phyloP scores from a whole-genome alignment of 2,113 vertebrate genomes.

The Chlorodrepanis virens region DNA sequence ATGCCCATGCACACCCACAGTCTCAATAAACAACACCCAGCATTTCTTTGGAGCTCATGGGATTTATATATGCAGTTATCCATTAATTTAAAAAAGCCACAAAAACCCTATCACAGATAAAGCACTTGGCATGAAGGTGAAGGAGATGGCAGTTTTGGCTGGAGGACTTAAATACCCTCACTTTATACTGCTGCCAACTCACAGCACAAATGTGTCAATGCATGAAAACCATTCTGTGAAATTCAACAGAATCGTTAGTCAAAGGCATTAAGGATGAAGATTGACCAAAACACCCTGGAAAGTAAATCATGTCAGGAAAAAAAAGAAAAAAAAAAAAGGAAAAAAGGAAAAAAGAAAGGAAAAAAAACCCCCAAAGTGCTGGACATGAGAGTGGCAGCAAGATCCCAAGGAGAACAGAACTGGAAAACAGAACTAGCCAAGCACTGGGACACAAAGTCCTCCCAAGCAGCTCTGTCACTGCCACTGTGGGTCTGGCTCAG shows the following conservation, averaged over 20 bases:
- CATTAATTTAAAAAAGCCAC: background rate
- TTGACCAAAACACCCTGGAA: background rate
- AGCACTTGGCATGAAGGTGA: background rate
- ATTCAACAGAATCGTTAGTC: background rate
- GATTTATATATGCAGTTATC: background rate
- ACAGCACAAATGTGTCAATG: background rate
- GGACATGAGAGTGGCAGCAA: background rate
- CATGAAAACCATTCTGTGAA: background rate
- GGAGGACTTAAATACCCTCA: background rate
- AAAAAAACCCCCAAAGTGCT: background rate
- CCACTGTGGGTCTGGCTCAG: background rate
- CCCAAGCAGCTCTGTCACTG: background rate
- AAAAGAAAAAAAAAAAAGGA: too few species aligned
- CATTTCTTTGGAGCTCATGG: background rate
- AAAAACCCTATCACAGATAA: background rate
- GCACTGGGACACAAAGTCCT: background rate
- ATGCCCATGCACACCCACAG: accelerated
- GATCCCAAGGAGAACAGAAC: background rate
- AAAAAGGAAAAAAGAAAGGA: too few species aligned
- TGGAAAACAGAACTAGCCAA: background rate
- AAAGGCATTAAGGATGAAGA: constrained; percentile 7
- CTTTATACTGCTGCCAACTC: constrained; percentile 24
- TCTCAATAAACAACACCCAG: background rate
- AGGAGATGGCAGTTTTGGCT: background rate
- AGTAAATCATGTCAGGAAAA: background rate